Conservation (phyloP, 2,888 invertebrate genomes). For the Ormyrus rosae region DNA sequence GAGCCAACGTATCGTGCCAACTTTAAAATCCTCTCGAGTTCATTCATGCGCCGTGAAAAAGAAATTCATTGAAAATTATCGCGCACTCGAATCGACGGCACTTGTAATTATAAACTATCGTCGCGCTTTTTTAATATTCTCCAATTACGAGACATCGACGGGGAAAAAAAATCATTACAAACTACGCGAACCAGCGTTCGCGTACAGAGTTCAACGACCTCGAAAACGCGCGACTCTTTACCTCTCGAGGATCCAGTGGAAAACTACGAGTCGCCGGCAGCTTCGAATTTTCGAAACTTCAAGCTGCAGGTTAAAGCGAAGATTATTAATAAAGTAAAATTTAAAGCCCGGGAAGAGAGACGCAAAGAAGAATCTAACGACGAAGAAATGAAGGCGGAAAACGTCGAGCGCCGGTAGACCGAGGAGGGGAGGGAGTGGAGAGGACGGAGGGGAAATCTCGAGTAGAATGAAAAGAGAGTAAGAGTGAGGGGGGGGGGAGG, state of each 20-base stretch:
- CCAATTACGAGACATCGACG: background rate
- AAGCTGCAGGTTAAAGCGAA: background rate
- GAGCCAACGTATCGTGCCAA: constrained; percentile 38
- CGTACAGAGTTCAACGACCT: no score
- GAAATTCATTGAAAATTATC: constrained; percentile 42
- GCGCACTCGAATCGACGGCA: constrained; percentile 27
- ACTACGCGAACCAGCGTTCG: no score
- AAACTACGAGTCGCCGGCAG: no score
- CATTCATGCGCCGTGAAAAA: constrained; percentile 12
- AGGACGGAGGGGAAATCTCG: constrained; percentile 30
- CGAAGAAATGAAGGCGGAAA: constrained; percentile 43
- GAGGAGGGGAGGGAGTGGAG: constrained; percentile 15
- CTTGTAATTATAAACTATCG: constrained; percentile 8
- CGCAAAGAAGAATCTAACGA: constrained; percentile 35
- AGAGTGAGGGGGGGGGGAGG: constrained; percentile 25
- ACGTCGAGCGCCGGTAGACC: constrained; percentile 29
- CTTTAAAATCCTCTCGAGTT: constrained; percentile 34
- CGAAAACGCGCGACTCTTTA: no score
- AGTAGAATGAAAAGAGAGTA: constrained; percentile 51
- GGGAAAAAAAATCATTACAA: no score
- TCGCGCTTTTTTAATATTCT: background rate
- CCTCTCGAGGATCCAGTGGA: no score
- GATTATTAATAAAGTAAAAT: constrained; percentile 33
- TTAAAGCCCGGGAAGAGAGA: background rate
- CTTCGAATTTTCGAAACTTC: no score